Conservation (phyloP, 2,113 vertebrate genomes). For the Labrus mixtus region DNA sequence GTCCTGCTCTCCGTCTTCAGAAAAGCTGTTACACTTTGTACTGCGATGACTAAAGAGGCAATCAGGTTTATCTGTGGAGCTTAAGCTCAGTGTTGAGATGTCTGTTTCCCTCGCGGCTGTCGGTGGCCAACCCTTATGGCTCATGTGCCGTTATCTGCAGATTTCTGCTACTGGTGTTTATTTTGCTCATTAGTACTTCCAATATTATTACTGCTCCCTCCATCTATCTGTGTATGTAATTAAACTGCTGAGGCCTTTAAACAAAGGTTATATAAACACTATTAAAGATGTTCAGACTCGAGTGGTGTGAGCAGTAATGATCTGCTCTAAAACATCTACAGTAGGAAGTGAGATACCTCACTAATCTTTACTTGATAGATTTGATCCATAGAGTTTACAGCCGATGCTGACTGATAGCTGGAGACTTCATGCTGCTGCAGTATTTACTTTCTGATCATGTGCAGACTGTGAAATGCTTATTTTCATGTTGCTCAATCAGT, state of each 20-base stretch:
- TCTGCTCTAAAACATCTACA: too few relatives aligned
- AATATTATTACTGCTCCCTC: conserved; percentile 22
- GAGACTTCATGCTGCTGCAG: too few relatives aligned
- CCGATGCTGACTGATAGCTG: too few relatives aligned
- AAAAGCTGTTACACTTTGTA: background rate
- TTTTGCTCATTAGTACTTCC: conserved; percentile 43
- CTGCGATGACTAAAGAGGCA: conserved; percentile 22
- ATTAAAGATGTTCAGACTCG: conserved; percentile 26
- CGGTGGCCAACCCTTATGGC: background rate
- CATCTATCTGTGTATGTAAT: conserved; percentile 28
- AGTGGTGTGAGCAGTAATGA: background rate
- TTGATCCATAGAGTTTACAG: too few relatives aligned
- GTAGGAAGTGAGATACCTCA: too few relatives aligned
- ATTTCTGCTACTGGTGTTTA: conserved; percentile 30
- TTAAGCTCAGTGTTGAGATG: conserved; percentile 5
- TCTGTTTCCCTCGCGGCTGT: conserved; percentile 13
- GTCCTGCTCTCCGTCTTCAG: conserved; percentile 5
- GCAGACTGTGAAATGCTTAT: too few relatives aligned
- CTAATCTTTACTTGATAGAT: too few relatives aligned
- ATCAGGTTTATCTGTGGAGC: conserved; percentile 29
- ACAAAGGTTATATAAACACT: conserved; percentile 13
- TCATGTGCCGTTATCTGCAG: conserved; percentile 29
- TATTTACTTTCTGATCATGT: too few relatives aligned
- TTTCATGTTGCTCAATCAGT: too few relatives aligned
- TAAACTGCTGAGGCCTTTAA: conserved; percentile 26